Evolutionary conservation across 2,888 invertebrate species (phyloP), one percentile per base, ranked within the genome.

Genomic region (Diarsia brunnea): DNA sequence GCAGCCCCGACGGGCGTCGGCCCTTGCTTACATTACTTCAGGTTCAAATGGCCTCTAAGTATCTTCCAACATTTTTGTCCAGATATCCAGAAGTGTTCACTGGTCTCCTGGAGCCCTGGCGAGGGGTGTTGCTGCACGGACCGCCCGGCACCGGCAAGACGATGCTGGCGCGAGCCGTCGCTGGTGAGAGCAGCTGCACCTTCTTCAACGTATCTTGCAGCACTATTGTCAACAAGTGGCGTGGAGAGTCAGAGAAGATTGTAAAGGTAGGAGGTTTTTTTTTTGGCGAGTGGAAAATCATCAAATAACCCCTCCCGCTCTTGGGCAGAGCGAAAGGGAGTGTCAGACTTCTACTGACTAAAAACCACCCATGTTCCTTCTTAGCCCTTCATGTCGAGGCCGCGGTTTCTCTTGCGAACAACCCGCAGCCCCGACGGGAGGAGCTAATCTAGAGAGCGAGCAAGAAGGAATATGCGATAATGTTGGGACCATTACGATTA

Each of bases 211-310:
- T 99, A 21, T 98, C 98, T 4, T 98, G 98, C 79, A 98, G 99
- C 89, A 98, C 98, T 4, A 97, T 99, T 63, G 97, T 99, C n/a
- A 99, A 98, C 90, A 99, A 99, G 94, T 99, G 99, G 99, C 97
- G 99, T 49, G 99, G 99, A 0, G 99, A 99, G 88, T 99, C 99
- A 0, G 99, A 99, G 95, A 99, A 99, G 95, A 98, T 99, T 87
- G 97, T 99, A 63, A 98, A 98, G 95, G 98, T 63, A n/a, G 43
- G 8, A n/a, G n/a, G n/a, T n/a, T n/a, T n/a, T n/a, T n/a, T n/a
- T n/a, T n/a, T n/a, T n/a, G n/a, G n/a, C n/a, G n/a, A n/a, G n/a
- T n/a, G n/a, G n/a, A n/a, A n/a, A n/a, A n/a, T n/a, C n/a, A n/a
- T n/a, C n/a, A n/a, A n/a, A n/a, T n/a, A n/a, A n/a, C n/a, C n/a